Percentiles rank a stretch among this genome's conserved stretches.
Conservation (phyloP, 2,888 invertebrate species). For the Archips xylosteana region DNA sequence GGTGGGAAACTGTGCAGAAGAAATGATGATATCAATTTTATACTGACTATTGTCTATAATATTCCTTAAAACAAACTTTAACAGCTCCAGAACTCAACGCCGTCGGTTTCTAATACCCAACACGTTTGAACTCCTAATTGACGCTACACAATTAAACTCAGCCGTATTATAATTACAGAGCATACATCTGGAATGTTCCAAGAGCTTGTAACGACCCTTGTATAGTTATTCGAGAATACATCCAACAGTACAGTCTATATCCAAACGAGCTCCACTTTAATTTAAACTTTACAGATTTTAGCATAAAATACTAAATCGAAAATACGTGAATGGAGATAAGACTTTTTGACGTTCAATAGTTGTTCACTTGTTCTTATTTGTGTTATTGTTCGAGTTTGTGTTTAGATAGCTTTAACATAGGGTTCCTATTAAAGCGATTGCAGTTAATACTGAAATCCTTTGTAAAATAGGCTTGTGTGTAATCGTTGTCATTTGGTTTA, state of each 20-base stretch:
- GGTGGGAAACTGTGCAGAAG: no score
- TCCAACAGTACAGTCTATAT: background rate
- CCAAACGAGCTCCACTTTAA: background rate
- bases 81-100: conserved; percentile 6
- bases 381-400: conserved; percentile 6
- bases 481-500: background rate
- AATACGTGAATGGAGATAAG: background rate
- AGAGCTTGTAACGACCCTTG: conserved; percentile 22
- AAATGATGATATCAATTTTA: no score
- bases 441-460: background rate
- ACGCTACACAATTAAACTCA: conserved; percentile 23
- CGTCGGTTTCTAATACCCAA: conserved; percentile 18
- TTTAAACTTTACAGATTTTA: background rate
- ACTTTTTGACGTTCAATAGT: background rate
- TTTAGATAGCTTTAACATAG: conserved; percentile 4
- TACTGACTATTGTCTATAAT: no score
- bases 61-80: conserved; percentile 3
- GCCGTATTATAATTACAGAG: conserved; percentile 36
- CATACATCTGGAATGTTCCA: conserved; percentile 9
- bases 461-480: background rate
- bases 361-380: no score
- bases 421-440: background rate
- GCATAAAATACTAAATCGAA: background rate
- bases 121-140: conserved; percentile 24
- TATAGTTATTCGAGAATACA: background rate